phyloP scores from a whole-genome alignment of 1,140 invertebrate species.

The Phthorimaea operculella region DNA sequence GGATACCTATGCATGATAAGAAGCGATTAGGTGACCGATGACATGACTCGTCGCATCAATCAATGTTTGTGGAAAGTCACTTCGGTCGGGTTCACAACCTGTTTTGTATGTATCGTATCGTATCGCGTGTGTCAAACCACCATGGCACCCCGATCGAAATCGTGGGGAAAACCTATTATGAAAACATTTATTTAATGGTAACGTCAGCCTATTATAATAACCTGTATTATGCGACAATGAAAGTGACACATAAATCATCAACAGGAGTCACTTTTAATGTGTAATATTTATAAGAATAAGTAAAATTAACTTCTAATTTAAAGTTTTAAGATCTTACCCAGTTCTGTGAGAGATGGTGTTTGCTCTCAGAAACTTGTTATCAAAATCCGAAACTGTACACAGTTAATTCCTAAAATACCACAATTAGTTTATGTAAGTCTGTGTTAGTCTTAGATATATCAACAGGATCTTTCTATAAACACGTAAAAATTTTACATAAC shows the following conservation, averaged over 20 bases:
- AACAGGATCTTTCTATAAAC: conserved; percentile 19
- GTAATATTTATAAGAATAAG: no score
- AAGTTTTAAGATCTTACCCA: not conserved
- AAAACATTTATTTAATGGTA: conserved; percentile 6
- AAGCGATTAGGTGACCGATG: not conserved
- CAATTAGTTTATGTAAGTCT: not conserved
- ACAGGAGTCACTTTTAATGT: no score
- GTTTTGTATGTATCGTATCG: not conserved
- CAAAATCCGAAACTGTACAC: not conserved
- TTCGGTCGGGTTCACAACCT: no score
- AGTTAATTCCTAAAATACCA: not conserved
- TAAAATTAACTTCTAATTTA: not conserved
- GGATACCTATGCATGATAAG: no score
- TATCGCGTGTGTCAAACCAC: conserved; percentile 4
- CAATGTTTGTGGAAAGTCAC: conserved; percentile 3
- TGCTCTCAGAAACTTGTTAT: not conserved
- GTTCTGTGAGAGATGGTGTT: not conserved
- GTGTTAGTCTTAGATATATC: not conserved
- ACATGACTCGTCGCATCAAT: not conserved
- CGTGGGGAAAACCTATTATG: conserved; percentile 4
- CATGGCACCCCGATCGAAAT: not conserved
- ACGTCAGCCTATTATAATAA: not conserved
- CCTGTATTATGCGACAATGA: not conserved
- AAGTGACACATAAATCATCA: no score
- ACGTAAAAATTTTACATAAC: conserved; percentile 40